Evolutionary conservation across 2,888 invertebrate species (phyloP).

Genomic region (Dascillus cervinus): DNA sequence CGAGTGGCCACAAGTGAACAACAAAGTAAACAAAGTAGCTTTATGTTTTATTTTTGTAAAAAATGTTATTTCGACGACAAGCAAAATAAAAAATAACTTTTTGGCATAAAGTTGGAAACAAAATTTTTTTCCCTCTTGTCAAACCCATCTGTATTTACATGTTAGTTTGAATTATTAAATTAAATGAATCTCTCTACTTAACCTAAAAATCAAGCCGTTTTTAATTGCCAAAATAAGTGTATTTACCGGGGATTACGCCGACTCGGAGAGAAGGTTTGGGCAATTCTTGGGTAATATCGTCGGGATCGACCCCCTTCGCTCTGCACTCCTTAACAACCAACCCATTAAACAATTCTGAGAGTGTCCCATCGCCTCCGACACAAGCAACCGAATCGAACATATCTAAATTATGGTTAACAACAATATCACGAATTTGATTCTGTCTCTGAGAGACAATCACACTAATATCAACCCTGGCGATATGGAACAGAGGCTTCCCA

Average conservation of each 20-base stretch:
- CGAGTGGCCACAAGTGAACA: too few relatives aligned
- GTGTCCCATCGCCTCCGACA: constrained; percentile 83
- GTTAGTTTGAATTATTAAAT: too few relatives aligned
- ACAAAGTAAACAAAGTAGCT: too few relatives aligned
- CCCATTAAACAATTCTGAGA: constrained; percentile 74
- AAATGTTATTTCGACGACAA: too few relatives aligned
- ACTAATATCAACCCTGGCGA: constrained; percentile 59
- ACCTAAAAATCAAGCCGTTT: too few relatives aligned
- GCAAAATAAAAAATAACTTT: too few relatives aligned
- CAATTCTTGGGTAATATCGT: constrained; percentile 44
- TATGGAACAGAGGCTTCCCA: constrained; percentile 56
- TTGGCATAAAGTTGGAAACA: too few relatives aligned
- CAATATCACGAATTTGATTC: constrained; percentile 67
- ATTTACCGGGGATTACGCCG: constrained; percentile 51
- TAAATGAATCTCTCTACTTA: too few relatives aligned
- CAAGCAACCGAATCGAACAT: constrained; percentile 63
- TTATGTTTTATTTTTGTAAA: too few relatives aligned
- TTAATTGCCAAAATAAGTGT: too few relatives aligned
- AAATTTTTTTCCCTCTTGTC: too few relatives aligned
- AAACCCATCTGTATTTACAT: too few relatives aligned
- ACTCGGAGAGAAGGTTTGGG: constrained; percentile 48
- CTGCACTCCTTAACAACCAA: constrained; percentile 52
- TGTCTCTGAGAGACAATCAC: constrained; percentile 64
- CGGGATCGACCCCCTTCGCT: constrained; percentile 47
- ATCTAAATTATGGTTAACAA: constrained; percentile 51